Base-by-base conservation (phyloP, 2,888 invertebrate genomes). In the Thymelicus lineola region DNA sequence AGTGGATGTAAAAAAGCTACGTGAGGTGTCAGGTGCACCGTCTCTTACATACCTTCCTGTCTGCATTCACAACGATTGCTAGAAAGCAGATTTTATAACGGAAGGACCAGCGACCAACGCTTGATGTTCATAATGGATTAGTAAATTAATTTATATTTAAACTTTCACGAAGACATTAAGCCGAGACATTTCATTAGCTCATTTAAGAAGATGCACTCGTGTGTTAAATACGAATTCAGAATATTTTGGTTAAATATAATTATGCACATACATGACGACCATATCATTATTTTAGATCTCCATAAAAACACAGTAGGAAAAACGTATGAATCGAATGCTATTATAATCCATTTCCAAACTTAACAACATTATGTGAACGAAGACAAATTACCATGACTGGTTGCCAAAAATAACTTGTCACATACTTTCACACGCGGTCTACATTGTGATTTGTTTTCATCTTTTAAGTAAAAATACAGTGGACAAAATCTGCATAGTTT, bases 351-450 rank as follows among this genome's bases (percentile, higher is more conserved):
- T 53, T 17, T 53, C 17, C 9, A 35, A 14, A 14, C 42, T 17
- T 35, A 57, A 63, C 17, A 17, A 38, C 66, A 66, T 50, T 48
- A 35, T 17, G 58, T 12, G 17, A 36, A 38, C 59, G 59, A 50
- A 35, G 59, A 59, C 59, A 59, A 50, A 59, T 38, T 48, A 59
- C 66, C 48, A 38, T 59, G 50, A 66, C 48, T 59, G 66, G 38
- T 50, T n/a, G 58, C 66, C 59, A 38, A 66, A 66, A 59, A 50
- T 66, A 66, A 20, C 59, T 50, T 59, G 36, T 20, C 20, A 59
- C 46, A 36, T 17, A 59, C 66, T 66, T 66, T 66, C 55, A 38
- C 50, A 20, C 28, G 9, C 42, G 36, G n/a, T 38, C 42, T 28
- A 60, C 60, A 42, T 66, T 20, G 64, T 64, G 20, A 62, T 55